Evolutionary conservation across 2,888 invertebrate genomes (phyloP).

Genomic region (Aleiodes testaceus): DNA sequence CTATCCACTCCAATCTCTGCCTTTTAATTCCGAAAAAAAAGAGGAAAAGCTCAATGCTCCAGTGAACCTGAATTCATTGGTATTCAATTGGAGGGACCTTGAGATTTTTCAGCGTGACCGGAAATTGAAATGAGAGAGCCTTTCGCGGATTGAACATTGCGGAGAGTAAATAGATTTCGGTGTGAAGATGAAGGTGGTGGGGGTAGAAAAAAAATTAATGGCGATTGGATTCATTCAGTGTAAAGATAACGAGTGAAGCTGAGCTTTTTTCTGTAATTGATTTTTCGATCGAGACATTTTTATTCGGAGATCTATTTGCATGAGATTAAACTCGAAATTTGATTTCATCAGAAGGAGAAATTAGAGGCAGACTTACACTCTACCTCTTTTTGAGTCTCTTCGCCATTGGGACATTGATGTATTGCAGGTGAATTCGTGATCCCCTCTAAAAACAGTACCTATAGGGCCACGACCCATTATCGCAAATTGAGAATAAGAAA

Average conservation of each 20-base stretch:
- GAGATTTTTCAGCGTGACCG: constrained; percentile 53
- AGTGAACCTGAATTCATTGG: constrained; percentile 43
- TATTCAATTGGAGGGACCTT: constrained; percentile 51
- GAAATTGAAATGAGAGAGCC: constrained; percentile 50
- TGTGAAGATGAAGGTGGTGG: constrained; percentile 29
- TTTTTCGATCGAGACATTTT: constrained; percentile 38
- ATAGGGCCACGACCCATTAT: constrained; percentile 47
- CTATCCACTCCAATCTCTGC: constrained; percentile 47
- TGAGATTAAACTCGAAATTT: constrained; percentile 38
- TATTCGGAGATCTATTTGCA: constrained; percentile 17
- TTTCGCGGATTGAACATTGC: constrained; percentile 38
- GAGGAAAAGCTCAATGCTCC: not conserved
- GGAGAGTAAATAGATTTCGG: constrained; percentile 46
- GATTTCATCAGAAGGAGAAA: constrained; percentile 45
- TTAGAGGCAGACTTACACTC: constrained; percentile 37
- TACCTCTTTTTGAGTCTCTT: constrained; percentile 43
- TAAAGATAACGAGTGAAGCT: constrained; percentile 16
- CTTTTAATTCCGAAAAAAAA: too few relatives aligned
- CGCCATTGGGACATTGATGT: constrained; percentile 50
- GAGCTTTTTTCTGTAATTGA: constrained; percentile 22
- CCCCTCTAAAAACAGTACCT: constrained; percentile 34
- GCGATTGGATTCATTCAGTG: constrained; percentile 27
- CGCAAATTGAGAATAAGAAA: constrained; percentile 54
- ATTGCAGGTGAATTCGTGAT: constrained; percentile 53
- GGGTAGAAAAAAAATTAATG: constrained; percentile 13